Percentiles rank a stretch among this genome's conserved stretches.
phyloP scores from a whole-genome alignment of 2,888 invertebrate genomes.

The Tipula helvola region DNA sequence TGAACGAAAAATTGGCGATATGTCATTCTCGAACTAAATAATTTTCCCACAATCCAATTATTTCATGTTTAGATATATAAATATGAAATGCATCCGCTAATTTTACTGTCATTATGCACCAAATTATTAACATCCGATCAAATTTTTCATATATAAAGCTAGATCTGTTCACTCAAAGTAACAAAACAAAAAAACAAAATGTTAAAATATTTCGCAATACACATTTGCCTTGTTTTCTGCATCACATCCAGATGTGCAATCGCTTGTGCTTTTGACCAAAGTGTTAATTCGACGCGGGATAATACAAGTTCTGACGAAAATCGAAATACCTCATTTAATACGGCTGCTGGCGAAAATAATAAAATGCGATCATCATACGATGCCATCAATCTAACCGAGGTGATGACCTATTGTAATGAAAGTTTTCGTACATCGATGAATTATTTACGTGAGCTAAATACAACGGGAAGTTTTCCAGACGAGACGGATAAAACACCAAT shows the following conservation, averaged over 20 bases:
- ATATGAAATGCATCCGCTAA: neutral
- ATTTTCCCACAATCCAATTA: neutral
- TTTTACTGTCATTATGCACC: neutral
- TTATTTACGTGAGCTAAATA: constrained; percentile 38
- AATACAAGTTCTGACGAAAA: neutral
- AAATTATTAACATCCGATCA: neutral
- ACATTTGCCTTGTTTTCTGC: neutral
- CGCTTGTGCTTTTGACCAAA: neutral
- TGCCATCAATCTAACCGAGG: constrained; percentile 29
- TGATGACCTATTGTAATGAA: constrained; percentile 40
- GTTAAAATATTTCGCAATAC: neutral
- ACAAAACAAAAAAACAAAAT: neutral
- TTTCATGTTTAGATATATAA: neutral
- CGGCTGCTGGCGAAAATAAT: neutral
- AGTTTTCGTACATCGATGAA: constrained; percentile 37
- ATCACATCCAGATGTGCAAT: neutral
- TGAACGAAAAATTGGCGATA: neutral
- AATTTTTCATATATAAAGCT: neutral
- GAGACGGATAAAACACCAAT: constrained; percentile 44
- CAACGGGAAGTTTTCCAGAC: constrained; percentile 42
- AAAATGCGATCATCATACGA: neutral
- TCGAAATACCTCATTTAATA: neutral
- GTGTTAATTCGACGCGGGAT: neutral
- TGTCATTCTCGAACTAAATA: neutral
- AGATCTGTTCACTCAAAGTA: neutral